Base-by-base conservation (phyloP, 2,113 vertebrate genomes). In the Anhinga rufa region DNA sequence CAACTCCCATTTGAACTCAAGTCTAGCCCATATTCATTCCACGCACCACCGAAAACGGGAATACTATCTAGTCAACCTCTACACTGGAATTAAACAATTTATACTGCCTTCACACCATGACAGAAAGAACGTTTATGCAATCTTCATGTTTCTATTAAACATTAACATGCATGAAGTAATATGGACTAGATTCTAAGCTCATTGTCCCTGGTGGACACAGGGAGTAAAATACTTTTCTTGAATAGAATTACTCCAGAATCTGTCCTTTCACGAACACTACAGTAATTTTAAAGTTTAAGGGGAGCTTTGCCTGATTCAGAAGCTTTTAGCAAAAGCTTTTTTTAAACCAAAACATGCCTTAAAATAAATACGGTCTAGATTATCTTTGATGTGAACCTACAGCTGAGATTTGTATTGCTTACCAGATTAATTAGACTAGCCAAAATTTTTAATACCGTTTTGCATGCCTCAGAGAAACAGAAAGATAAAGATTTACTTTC, bases 401-500 rank as follows among this genome's bases (percentile, higher is more conserved):
- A 72, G 66, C 84, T 65, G 36, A 78, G 86, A 89, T 66, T 91
- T 80, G 49, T 48, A 65, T 46, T 91, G n/a, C 70, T 75, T 78
- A 85, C 52, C 31, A 17, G 86, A 64, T 75, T 64, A 92, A 94
- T 68, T 62, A 91, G 75, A 86, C 51, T 49, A 94, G 78, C 55
- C 71, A 83, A 94, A 77, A 68, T 14, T 87, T 88, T 93, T 82
- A 65, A 74, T 70, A 94, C 18, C 24, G 18, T 92, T 96, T 93
- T 90, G 58, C 89, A 86, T 93, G 90, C 90, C 90, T 90, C 10
- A 32, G 68, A 90, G 91, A 93, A 62, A 87, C 58, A 95, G 88
- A 72, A 77, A 97, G 95, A 95, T 91, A 92, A 96, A 82, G 84
- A 93, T 85, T 94, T 86, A 32, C 79, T 95, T 82, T 95, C 82